phyloP scores from a whole-genome alignment of 2,888 invertebrate species.

The Drosophila lacicola region DNA sequence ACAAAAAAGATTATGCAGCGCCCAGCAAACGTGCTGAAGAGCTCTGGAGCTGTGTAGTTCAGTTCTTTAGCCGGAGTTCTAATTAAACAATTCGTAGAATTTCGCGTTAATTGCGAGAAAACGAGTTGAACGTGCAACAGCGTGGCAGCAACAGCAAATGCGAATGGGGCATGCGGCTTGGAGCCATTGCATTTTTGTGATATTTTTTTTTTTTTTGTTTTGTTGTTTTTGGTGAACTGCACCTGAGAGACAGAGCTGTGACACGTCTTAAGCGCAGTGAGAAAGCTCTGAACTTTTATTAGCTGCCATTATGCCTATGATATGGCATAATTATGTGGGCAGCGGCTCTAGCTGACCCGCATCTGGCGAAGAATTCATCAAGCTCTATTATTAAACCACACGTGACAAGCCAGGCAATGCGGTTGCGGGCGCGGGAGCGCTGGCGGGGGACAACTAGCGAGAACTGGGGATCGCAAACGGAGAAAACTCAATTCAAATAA shows the following conservation, averaged over 20 bases:
- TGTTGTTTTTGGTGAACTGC: neutral
- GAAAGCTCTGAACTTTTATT: slow-evolving; percentile 65
- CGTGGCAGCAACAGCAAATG: slow-evolving; percentile 27
- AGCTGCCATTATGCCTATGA: slow-evolving; percentile 36
- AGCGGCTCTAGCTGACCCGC: slow-evolving; percentile 25
- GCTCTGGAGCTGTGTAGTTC: slow-evolving; percentile 28
- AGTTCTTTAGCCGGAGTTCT: slow-evolving; percentile 75
- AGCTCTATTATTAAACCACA: slow-evolving; percentile 63
- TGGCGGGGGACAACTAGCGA: slow-evolving; percentile 7
- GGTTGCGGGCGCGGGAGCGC: neutral
- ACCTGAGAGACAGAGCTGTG: slow-evolving; percentile 34
- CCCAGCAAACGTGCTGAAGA: slow-evolving; percentile 69
- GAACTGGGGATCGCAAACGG: slow-evolving; percentile 53
- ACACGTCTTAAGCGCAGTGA: slow-evolving; percentile 53
- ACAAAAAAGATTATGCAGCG: slow-evolving; percentile 82
- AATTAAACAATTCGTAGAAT: slow-evolving; percentile 86
- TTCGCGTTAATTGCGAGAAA: slow-evolving; percentile 85
- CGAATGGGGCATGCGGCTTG: slow-evolving; percentile 18
- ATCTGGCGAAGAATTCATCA: slow-evolving; percentile 24
- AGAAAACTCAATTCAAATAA: slow-evolving; percentile 83
- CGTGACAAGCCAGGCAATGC: slow-evolving; percentile 37
- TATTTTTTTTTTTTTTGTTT: neutral
- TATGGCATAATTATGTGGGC: slow-evolving; percentile 45
- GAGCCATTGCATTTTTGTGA: slow-evolving; percentile 15
- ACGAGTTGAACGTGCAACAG: slow-evolving; percentile 80